Base-by-base conservation (phyloP, 2,888 invertebrate genomes). In the Chelonus formosanus region DNA sequence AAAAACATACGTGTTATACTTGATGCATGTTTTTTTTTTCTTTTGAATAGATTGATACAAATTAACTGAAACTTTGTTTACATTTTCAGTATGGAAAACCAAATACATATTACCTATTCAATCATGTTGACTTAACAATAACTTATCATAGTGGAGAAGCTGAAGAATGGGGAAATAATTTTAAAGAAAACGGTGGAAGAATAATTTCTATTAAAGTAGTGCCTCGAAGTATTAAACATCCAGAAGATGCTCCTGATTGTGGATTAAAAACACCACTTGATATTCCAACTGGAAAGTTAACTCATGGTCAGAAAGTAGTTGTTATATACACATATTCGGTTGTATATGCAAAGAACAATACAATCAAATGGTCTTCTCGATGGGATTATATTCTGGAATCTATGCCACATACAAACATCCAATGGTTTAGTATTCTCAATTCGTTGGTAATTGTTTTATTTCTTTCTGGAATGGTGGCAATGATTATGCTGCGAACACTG, bases 301-400 rank as follows among this genome's bases (percentile, higher is more conserved):
- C 69, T 75, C 81, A 70, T 82, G 89, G 76, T 74, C 86, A 81
- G 73, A 83, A 79, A 61, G 85, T 94, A 64, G 85, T 87, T 48
- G 89, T 98, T 45, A 88, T 88, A 0, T 99, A 98, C 85, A 90
- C 96, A 0, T 99, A 98, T 85, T 90, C 92, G 4, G 91, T 98
- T 0, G 89, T 86, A 34, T 98, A 95, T 20, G 67, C 86, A 77
- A 88, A 88, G 79, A 92, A 95, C 78, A 91, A 95, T 83, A 89
- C 89, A 0, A 92, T 97, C 8, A 97, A 97, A 85, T 99, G 98
- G 99, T 97, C 97, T 0, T 98, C 97, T 0, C 89, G 99, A 78
- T 99, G 99, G 99, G 99, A 99, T 85, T 99, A 99, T 84, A 98
- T 99, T 71, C 86, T 99, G 67, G 97, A 98, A 85, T 97, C 98